Base-by-base conservation (phyloP, 2,113 vertebrate species). In the Alosa alosa region DNA sequence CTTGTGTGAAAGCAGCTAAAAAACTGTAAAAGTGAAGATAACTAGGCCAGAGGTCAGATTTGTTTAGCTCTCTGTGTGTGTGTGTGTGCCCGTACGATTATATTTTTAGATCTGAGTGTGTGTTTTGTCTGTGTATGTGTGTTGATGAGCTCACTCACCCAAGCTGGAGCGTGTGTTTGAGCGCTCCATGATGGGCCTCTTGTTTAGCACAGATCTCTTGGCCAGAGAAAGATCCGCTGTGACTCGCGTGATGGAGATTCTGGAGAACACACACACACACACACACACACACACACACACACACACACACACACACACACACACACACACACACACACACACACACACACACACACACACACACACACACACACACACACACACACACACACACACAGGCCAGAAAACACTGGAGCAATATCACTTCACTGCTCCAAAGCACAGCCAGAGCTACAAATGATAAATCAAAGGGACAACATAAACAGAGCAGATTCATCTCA, bases 121-220 rank as follows among this genome's bases (percentile, higher is more conserved):
- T 72, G 64, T n/a, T n/a, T 68, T 64, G 47, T 41, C 17, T 78
- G 55, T 39, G 22, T 68, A 36, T 87, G 22, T 25, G 81, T 55
- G 31, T 6, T 55, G 31, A 39, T 83, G 49, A 78, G 5, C 72
- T 17, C 8, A 39, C 94, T 96, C 94, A 99, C 98, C 98, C 0
- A 99, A 94, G 93, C 96, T 99, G 91, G 97, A 98, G 88, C 98
- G 97, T 17, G 97, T 96, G 83, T 98, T 97, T 89, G 98, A 99
- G 45, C 98, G 95, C 91, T 99, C 98, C 87, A 99, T 98, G 92
- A 99, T 99, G 82, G 97, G 96, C 89, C 97, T 96, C 91, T 98
- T 99, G 94, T 99, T 99, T 90, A 99, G 97, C 91, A 98, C 97
- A 3, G 98, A 99, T 88, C 98, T 96, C 88, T 99, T 99, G 85